phyloP scores from a whole-genome alignment of 2,797 vertebrate genomes.

The Xenops minutus region DNA sequence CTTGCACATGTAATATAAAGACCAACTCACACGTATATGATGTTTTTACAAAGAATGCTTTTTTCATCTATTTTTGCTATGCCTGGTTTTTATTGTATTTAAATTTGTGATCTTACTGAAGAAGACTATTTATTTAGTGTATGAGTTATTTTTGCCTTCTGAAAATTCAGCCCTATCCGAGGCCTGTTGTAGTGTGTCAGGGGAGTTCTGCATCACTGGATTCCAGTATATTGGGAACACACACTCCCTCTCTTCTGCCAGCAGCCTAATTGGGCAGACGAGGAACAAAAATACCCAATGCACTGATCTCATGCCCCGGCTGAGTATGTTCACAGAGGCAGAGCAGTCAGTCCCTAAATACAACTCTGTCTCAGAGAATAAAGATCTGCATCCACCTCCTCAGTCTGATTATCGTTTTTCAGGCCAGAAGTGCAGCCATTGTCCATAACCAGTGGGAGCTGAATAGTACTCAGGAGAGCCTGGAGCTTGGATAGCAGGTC shows the following conservation, averaged over 20 bases:
- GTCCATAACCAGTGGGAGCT: accelerated
- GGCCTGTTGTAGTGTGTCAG: not conserved
- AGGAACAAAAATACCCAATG: not conserved
- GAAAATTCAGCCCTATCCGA: not conserved
- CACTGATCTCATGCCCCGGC: not conserved
- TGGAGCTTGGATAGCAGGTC: no score
- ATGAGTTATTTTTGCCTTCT: not conserved
- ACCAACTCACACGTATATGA: not conserved
- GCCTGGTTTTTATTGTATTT: slow-evolving; percentile 41
- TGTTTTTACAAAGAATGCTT: slow-evolving; percentile 6
- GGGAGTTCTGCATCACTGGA: not conserved
- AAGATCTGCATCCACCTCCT: not conserved
- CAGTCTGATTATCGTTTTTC: not conserved
- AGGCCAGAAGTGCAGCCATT: not conserved
- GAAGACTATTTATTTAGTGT: slow-evolving; percentile 17
- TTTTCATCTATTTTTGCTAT: slow-evolving; percentile 42
- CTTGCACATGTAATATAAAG: not conserved
- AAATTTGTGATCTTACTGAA: not conserved
- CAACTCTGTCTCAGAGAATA: not conserved
- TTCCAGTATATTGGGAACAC: not conserved
- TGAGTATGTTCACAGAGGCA: not conserved
- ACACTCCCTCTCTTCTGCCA: not conserved
- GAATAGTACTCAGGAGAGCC: not conserved
- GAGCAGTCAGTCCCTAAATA: accelerated
- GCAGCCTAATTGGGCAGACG: not conserved